Conservation (phyloP, 2,888 invertebrate genomes). For the Octodonta nipae region DNA sequence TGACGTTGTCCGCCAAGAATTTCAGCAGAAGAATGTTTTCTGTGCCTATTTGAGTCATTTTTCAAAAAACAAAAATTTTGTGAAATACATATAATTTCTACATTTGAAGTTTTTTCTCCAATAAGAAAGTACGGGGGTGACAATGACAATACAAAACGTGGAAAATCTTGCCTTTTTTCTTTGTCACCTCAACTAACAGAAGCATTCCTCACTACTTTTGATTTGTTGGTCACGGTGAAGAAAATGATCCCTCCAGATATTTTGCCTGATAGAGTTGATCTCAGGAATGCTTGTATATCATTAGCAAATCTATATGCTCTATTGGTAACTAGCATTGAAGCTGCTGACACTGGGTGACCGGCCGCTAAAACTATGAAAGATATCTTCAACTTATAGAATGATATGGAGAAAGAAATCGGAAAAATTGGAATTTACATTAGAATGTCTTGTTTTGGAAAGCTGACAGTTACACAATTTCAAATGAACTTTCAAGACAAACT, state of each 20-base stretch:
- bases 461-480: slow-evolving; percentile 54
- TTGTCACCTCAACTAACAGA: slow-evolving; percentile 42
- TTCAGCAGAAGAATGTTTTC: slow-evolving; percentile 51
- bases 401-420: slow-evolving; percentile 35
- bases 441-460: slow-evolving; percentile 51
- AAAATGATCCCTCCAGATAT: slow-evolving; percentile 49
- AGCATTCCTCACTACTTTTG: slow-evolving; percentile 42
- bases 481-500: slow-evolving; percentile 36
- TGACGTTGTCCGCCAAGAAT: slow-evolving; percentile 45
- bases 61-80: too few species aligned
- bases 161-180: slow-evolving; percentile 57
- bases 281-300: slow-evolving; percentile 42
- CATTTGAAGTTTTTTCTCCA: too few species aligned
- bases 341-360: slow-evolving; percentile 33
- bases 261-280: slow-evolving; percentile 47
- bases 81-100: not conserved
- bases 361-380: slow-evolving; percentile 48
- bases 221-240: slow-evolving; percentile 43
- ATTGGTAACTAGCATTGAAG: slow-evolving; percentile 36
- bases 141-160: slow-evolving; percentile 30
- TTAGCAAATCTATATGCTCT: slow-evolving; percentile 47
- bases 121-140: too few species aligned
- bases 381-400: slow-evolving; percentile 41
- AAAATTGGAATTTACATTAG: slow-evolving; percentile 48
- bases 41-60: slow-evolving; percentile 38